Conservation (phyloP, 2,113 vertebrate species). For the Gila orcuttii region DNA sequence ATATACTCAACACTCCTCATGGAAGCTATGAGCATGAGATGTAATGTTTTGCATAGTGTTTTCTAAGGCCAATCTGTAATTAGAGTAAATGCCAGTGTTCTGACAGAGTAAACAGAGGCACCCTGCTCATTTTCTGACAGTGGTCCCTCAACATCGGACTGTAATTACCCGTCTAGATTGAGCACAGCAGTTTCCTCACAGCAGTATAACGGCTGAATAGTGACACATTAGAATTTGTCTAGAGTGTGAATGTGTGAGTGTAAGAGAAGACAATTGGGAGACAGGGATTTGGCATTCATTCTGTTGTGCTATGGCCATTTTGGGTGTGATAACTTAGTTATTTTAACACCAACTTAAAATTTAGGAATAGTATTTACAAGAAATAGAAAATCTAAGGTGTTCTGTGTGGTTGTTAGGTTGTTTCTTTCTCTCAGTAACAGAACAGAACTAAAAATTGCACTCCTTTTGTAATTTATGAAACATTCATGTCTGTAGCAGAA, state of each 20-base stretch:
- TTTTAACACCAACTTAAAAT: not conserved
- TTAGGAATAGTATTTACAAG: not conserved
- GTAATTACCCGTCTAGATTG: slow-evolving; percentile 35
- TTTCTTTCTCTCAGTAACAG: no score
- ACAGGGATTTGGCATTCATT: not conserved
- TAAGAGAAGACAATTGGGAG: not conserved
- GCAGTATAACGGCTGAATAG: not conserved
- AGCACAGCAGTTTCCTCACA: slow-evolving; percentile 10
- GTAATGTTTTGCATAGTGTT: slow-evolving; percentile 30
- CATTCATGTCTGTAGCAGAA: no score
- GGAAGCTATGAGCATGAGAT: slow-evolving; percentile 16
- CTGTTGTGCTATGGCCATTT: not conserved
- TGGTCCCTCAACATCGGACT: slow-evolving; percentile 2
- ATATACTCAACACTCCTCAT: not conserved
- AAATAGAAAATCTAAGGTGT: not conserved
- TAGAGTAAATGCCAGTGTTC: slow-evolving; percentile 42
- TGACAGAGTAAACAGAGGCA: slow-evolving; percentile 31
- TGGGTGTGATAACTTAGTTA: not conserved
- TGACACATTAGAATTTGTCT: slow-evolving; percentile 4
- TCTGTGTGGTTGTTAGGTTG: no score
- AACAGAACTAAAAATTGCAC: no score
- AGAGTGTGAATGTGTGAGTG: slow-evolving; percentile 16
- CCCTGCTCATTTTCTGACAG: slow-evolving; percentile 31
- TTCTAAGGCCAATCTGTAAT: slow-evolving; percentile 30
- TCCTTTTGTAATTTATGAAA: no score